Evolutionary conservation across 1,140 invertebrate genomes (phyloP).

Genomic region (Oncopodura yosiiana): DNA sequence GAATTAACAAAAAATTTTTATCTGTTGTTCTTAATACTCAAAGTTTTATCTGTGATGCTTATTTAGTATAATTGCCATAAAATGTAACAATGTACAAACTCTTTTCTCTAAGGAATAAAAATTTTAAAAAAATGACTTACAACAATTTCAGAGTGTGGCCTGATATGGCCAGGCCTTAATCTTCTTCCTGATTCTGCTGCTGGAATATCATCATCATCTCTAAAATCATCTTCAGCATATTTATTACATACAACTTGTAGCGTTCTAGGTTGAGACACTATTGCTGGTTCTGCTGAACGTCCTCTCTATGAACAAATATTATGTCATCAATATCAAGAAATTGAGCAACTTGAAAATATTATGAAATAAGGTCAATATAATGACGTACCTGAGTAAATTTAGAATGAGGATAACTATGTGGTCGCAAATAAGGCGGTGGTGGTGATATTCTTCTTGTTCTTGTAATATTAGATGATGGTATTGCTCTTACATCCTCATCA

Average conservation of each 20-base stretch:
- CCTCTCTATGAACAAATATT: conserved; percentile 17
- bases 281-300: conserved; percentile 26
- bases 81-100: no score
- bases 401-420: neutral
- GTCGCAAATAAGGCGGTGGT: neutral
- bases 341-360: neutral
- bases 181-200: neutral
- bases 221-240: conserved; percentile 31
- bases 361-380: neutral
- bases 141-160: neutral
- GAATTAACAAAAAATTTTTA: no score
- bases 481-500: conserved; percentile 26
- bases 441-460: conserved; percentile 7
- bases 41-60: no score
- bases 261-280: conserved; percentile 2
- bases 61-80: no score
- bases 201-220: neutral
- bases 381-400: neutral
- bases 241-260: conserved; percentile 27
- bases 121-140: neutral
- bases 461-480: neutral
- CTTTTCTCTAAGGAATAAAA: no score
- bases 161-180: neutral
- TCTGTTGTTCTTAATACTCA: no score
- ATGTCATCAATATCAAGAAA: neutral